phyloP scores from a whole-genome alignment of 2,113 vertebrate genomes.

The Tamias sibiricus region DNA sequence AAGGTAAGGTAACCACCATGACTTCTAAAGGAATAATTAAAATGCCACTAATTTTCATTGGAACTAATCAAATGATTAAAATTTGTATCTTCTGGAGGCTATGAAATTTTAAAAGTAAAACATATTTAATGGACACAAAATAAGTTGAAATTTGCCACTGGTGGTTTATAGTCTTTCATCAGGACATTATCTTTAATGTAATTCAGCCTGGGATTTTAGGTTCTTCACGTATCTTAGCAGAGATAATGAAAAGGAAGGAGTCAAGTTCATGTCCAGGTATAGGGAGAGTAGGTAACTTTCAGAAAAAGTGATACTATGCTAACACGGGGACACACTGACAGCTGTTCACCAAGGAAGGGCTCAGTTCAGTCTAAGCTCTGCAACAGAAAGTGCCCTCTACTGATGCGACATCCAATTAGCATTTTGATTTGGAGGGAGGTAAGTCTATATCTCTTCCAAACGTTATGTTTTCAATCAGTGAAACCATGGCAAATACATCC shows the following conservation, averaged over 20 bases:
- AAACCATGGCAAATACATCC: slow-evolving; percentile 64
- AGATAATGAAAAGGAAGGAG: slow-evolving; percentile 2
- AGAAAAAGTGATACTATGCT: background rate
- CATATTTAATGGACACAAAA: background rate
- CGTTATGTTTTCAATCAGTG: slow-evolving; percentile 68
- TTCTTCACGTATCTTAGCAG: background rate
- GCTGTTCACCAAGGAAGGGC: background rate
- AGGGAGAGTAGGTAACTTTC: background rate
- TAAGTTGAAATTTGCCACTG: slow-evolving; percentile 11
- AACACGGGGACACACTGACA: background rate
- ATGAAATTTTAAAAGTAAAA: background rate
- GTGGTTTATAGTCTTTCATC: background rate
- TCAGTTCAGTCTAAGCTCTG: background rate
- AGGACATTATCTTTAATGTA: background rate
- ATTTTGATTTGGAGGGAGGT: slow-evolving; percentile 44
- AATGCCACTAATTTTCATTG: slow-evolving; percentile 41
- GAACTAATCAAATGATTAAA: background rate
- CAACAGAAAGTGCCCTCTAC: background rate
- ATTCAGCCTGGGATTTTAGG: background rate
- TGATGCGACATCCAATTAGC: background rate
- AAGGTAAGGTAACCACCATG: background rate
- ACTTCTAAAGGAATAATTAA: slow-evolving; percentile 41
- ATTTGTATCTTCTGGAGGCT: background rate
- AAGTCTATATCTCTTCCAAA: slow-evolving; percentile 55
- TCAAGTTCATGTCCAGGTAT: background rate